Conservation (phyloP, 2,113 vertebrate genomes). For the Megaceryle maxima region DNA sequence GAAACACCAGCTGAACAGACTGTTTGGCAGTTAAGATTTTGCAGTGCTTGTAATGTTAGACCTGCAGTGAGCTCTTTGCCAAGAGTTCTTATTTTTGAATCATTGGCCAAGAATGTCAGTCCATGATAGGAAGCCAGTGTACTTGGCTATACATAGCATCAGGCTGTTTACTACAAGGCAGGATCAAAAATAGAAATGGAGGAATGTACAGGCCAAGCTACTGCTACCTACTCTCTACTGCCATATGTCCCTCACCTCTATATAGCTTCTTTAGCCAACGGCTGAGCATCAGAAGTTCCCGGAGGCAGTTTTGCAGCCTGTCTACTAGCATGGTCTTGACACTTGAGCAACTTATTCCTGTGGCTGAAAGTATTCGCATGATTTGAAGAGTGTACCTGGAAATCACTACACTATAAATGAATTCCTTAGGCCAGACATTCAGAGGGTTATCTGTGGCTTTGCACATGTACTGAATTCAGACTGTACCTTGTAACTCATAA, state of each 20-base stretch:
- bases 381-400: neutral
- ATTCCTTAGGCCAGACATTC: neutral
- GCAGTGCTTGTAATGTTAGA: neutral
- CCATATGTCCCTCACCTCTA: neutral
- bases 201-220: neutral
- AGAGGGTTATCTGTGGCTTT: neutral
- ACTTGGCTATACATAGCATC: neutral
- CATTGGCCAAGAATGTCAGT: neutral
- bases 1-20: neutral
- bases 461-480: rapidly evolving
- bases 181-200: neutral
- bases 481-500: neutral
- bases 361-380: neutral
- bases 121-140: neutral
- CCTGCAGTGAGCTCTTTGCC: neutral
- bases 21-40: neutral
- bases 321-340: neutral
- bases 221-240: neutral
- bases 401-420: neutral
- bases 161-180: neutral
- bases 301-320: neutral
- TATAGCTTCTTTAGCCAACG: neutral
- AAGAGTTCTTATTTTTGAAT: neutral
- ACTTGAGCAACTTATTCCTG: neutral
- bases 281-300: neutral